Conservation (phyloP, 1,140 invertebrate species). For the Maniola jurtina region DNA sequence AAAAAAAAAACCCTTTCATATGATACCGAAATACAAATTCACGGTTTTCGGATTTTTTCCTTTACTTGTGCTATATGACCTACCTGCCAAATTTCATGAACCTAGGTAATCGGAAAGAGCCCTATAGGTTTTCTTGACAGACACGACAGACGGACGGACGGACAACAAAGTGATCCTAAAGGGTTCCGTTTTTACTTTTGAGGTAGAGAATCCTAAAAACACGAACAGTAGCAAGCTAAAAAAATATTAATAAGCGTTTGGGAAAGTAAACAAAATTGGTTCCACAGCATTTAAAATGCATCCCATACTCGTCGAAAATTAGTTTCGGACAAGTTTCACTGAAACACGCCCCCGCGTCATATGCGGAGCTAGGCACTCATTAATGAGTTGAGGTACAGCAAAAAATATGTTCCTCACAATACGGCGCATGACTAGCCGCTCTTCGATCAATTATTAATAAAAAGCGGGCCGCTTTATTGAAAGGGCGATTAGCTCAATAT, state of each 20-base stretch:
- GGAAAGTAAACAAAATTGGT: conserved; percentile 65
- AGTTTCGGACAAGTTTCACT: conserved; percentile 55
- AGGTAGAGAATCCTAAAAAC: too few species aligned
- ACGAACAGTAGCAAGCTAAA: conserved; percentile 19
- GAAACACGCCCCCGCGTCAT: conserved; percentile 54
- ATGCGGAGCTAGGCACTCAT: conserved; percentile 49
- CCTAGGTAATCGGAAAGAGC: too few species aligned
- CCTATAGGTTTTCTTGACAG: too few species aligned
- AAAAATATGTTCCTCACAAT: conserved; percentile 73
- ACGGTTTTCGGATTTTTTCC: too few species aligned
- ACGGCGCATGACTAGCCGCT: conserved; percentile 75
- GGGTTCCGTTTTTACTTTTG: too few species aligned
- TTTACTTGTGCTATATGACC: too few species aligned
- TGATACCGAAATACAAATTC: too few species aligned
- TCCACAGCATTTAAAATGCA: conserved; percentile 55
- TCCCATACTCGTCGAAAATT: conserved; percentile 57
- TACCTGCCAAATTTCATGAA: too few species aligned
- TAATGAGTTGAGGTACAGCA: conserved; percentile 69
- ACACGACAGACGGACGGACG: too few species aligned
- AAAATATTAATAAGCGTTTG: conserved; percentile 25
- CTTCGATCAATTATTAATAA: conserved; percentile 77
- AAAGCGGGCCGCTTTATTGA: conserved; percentile 77
- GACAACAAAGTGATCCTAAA: too few species aligned
- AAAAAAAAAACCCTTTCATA: too few species aligned
- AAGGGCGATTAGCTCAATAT: conserved; percentile 79